phyloP scores from a whole-genome alignment of 2,113 vertebrate species.

The Podarcis muralis region DNA sequence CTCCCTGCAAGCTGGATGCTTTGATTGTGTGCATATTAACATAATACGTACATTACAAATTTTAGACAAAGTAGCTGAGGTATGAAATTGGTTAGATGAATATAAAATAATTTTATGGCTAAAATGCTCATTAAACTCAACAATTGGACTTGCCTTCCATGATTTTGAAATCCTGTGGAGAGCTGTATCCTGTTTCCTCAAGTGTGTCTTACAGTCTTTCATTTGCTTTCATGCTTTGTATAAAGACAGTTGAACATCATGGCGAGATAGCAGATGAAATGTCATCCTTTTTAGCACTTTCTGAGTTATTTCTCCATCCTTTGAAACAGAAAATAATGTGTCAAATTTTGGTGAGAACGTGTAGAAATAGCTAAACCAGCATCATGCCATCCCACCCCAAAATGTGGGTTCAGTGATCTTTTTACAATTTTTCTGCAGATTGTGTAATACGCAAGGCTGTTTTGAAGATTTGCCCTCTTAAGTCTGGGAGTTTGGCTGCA shows the following conservation, averaged over 20 bases:
- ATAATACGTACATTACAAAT: constrained; percentile 39
- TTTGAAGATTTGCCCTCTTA: neutral
- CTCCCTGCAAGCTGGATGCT: constrained; percentile 34
- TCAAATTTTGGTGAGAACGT: neutral
- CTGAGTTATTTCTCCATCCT: neutral
- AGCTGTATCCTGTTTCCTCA: constrained; percentile 40
- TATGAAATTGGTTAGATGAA: constrained; percentile 52
- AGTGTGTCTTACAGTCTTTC: constrained; percentile 18
- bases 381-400: neutral
- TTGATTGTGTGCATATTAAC: constrained; percentile 50
- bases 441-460: neutral
- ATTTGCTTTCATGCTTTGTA: neutral
- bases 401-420: neutral
- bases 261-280: neutral
- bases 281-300: neutral
- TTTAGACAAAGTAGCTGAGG: constrained; percentile 27
- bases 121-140: constrained; percentile 37
- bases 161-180: constrained; percentile 45
- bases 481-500: neutral
- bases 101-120: constrained; percentile 51
- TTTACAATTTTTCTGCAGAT: neutral
- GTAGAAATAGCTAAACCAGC: neutral
- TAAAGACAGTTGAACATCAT: neutral
- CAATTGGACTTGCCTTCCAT: constrained; percentile 23
- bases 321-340: neutral